Percentiles rank a stretch among this genome's conserved stretches.
phyloP scores from a whole-genome alignment of 37 sponge, comb jelly and placozoan species.

The Chondrilla cf. caribensis region DNA sequence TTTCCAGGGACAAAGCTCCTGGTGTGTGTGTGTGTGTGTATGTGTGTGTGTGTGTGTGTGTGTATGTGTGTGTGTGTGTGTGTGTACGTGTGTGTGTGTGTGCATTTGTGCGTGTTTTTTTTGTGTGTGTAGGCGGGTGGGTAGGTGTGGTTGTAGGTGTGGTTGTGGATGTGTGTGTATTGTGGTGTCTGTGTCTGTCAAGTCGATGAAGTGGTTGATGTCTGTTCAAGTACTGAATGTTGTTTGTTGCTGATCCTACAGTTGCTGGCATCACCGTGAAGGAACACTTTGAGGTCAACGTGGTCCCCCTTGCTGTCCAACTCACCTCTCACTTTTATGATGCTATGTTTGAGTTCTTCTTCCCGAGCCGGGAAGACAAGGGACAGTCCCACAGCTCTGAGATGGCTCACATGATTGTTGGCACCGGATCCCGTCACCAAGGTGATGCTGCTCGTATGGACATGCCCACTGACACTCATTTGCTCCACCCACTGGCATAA shows the following conservation, averaged over 20 bases:
- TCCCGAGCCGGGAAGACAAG: constrained; percentile 36
- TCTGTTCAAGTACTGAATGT: too few species aligned
- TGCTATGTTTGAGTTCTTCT: constrained; percentile 86
- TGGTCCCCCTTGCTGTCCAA: constrained; percentile 83
- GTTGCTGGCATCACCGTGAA: constrained; percentile 93
- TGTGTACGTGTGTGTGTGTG: too few species aligned
- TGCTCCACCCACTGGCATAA: too few species aligned
- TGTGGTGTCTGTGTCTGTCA: too few species aligned
- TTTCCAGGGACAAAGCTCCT: constrained; percentile 70
- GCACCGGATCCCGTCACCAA: background rate
- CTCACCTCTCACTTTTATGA: constrained; percentile 80
- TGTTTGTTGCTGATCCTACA: too few species aligned
- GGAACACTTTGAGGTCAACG: constrained; percentile 92
- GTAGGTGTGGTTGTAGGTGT: too few species aligned
- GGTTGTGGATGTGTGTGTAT: too few species aligned
- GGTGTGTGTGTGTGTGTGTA: constrained; percentile 31
- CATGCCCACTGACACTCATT: too few species aligned
- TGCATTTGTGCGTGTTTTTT: too few species aligned
- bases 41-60: background rate
- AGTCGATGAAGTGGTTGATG: too few species aligned
- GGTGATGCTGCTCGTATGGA: background rate
- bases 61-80: background rate
- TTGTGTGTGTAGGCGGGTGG: too few species aligned
- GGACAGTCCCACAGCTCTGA: background rate
- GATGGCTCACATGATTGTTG: constrained; percentile 13